Evolutionary conservation across 2,797 vertebrate species (phyloP).

Genomic region (Lutjanus argentimaculatus): DNA sequence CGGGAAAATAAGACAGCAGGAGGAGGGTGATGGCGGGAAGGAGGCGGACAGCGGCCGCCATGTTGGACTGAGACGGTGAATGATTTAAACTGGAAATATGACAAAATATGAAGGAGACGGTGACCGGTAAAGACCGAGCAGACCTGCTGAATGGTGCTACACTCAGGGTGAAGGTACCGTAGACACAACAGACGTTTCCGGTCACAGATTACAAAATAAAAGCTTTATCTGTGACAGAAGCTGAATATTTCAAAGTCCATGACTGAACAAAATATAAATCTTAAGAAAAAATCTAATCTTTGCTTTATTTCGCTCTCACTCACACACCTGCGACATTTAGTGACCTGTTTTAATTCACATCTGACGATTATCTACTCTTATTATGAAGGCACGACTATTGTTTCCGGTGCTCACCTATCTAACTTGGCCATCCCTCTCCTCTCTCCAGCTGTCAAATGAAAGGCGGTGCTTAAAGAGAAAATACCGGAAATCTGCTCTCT

Average conservation of each 20-base stretch:
- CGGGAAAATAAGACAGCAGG: constrained; percentile 31
- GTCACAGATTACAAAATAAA: constrained; percentile 35
- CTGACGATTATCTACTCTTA: neutral
- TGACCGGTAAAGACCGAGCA: neutral
- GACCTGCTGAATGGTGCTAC: neutral
- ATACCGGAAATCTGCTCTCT: constrained; percentile 15
- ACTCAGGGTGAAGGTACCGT: too few relatives aligned
- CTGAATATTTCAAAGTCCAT: neutral
- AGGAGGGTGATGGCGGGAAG: constrained; percentile 28
- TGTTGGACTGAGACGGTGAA: neutral
- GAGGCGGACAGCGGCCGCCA: constrained; percentile 43
- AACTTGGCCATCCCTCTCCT: neutral
- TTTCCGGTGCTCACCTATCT: neutral
- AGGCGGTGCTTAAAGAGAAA: constrained; percentile 52
- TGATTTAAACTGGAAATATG: neutral
- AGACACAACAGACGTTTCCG: neutral
- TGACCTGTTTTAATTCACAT: accelerated
- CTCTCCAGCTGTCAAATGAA: neutral
- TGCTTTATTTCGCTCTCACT: accelerated
- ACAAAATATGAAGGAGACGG: neutral
- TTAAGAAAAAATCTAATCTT: accelerated
- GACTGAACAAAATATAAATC: accelerated
- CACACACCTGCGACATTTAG: too few relatives aligned
- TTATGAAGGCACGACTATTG: neutral
- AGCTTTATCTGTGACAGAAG: accelerated